Base-by-base conservation (phyloP, 1,140 invertebrate species). In the Drosophila busckii region DNA sequence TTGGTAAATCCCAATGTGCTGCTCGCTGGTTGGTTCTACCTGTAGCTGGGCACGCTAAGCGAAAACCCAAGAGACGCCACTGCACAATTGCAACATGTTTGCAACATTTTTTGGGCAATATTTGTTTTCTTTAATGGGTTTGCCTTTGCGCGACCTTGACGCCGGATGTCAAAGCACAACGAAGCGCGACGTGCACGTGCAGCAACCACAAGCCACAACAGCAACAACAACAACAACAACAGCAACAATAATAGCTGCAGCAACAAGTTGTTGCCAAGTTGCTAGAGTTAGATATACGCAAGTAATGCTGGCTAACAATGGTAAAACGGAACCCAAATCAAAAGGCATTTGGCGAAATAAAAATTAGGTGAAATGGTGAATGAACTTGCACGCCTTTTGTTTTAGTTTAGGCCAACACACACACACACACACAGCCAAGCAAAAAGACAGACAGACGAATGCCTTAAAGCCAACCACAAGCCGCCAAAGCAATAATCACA, bases 341-440 rank as follows among this genome's bases (percentile, higher is more conserved):
- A 49, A 60, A 54, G 59, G 15, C 40, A 46, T 54, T n/a, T n/a
- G n/a, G n/a, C 45, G 40, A 55, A 54, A 45, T 29, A 55, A 70
- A 80, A 78, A 80, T 71, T 80, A 70, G 73, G 73, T 78, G 67
- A 78, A 78, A 80, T 80, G 73, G 73, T 78, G 54, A 78, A 78
- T 70, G 73, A 78, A 71, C 73, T 73, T 67, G 44, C 34, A 41
- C 50, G 44, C 31, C 45, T 34, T 42, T 49, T 38, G 28, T 60
- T 53, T 48, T 54, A 40, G 42, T 42, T 58, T 53, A 29, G 41
- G 58, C 50, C 58, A 61, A 55, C 29, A 50, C 8, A 31, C 12
- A 20, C 16, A 17, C 26, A n/a, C 6, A 20, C 10, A 4, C 7
- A 37, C 17, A 31, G 4, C 17, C 19, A 34, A 1, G 9, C 10